Base-by-base conservation (phyloP, 2,113 vertebrate genomes). In the Lepidothrix coronata region DNA sequence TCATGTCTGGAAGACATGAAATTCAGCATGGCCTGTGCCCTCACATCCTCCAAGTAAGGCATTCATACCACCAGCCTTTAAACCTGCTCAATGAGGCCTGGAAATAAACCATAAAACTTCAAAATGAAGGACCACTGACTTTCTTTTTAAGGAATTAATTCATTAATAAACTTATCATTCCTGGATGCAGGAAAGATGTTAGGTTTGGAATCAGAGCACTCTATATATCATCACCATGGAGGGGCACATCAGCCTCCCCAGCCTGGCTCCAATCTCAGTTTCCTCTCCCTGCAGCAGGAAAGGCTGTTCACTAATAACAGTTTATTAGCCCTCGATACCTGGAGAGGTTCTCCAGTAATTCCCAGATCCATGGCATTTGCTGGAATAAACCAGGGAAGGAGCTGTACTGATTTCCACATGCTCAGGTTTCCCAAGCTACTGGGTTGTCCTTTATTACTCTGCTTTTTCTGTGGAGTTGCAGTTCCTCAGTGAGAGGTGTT, bases 31-130 rank as follows among this genome's bases (percentile, higher is more conserved):
- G 24, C 44, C 20, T 46, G 1, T 14, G 41, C 51, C 43, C 67
- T 94, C 23, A 1, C 33, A 15, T 35, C 71, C 51, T 65, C 43
- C 37, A 20, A 59, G 9, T 17, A 27, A 43, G 43, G 14, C 14
- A 1, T 8, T 85, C 48, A 85, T 31, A 44, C 13, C 30, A 51
- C 33, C 28, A 41, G 11, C 46, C 33, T n/a, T 52, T 54, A 78
- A 87, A 49, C 20, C 55, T 59, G 49, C 61, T 23, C 8, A 0
- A 0, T 11, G 15, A 0, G 0, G 21, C 44, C 25, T 52, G 58
- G 48, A 54, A 89, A 57, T 27, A 57, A 79, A 15, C 41, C 35
- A 18, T 54, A 30, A 51, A 65, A 12, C 24, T 14, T 7, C 33
- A 12, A 30, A 31, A 19, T 2, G 10, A 58, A 54, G 27, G 31